Conservation (phyloP, 2,113 vertebrate genomes). For the Thomomys bottae region DNA sequence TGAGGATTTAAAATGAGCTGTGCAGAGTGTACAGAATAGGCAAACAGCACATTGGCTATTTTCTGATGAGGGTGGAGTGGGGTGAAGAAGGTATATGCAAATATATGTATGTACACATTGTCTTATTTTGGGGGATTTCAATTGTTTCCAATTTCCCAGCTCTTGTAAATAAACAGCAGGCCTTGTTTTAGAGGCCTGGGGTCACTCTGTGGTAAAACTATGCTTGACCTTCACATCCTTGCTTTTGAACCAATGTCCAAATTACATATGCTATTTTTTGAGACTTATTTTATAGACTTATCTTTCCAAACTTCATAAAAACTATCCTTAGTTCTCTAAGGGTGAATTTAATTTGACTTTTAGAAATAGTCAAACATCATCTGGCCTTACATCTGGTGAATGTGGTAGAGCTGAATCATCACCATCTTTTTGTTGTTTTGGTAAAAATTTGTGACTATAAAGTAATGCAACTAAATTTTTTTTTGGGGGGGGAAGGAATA, state of each 20-base stretch:
- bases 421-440: constrained; percentile 6
- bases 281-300: constrained; percentile 31
- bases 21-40: neutral
- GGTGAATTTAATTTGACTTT: constrained; percentile 64
- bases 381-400: constrained; percentile 67
- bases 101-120: neutral
- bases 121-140: neutral
- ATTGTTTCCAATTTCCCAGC: neutral
- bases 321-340: constrained; percentile 32
- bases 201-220: neutral
- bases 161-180: neutral
- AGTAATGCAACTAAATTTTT: neutral
- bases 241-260: neutral
- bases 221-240: neutral
- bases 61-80: neutral
- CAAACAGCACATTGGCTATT: neutral
- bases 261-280: constrained; percentile 41
- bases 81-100: neutral
- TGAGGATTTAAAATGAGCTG: neutral
- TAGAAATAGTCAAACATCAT: constrained; percentile 60
- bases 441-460: constrained; percentile 29
- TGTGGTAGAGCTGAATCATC: constrained; percentile 30
- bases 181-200: neutral
- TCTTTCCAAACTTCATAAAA: constrained; percentile 60
- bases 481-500: neutral